A percentile compares a stretch with the other conserved stretches of the same genome.
These are phyloP conservation scores for Sycophila texana DNA, from an alignment of 2,888 invertebrate genomes.

Conservation along the genomic window DNA sequence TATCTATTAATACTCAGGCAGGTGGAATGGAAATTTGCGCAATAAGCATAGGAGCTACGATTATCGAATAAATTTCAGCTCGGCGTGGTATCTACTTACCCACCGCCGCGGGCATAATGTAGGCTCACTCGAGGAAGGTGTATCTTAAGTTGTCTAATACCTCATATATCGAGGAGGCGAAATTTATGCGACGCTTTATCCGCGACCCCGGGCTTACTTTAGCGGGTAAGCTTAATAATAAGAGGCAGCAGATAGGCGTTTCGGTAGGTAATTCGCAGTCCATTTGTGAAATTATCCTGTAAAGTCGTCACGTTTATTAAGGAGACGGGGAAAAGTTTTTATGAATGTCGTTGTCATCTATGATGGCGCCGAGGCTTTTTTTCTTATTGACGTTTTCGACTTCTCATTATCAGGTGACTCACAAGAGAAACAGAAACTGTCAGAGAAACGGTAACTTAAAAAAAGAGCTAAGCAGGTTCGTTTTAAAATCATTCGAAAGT, in stretches of 20 bases:
- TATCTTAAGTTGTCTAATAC: slow-evolving; percentile 40
- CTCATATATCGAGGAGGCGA: slow-evolving; percentile 38
- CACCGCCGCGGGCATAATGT: slow-evolving; percentile 44
- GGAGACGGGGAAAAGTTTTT: background rate
- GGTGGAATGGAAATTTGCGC: slow-evolving; percentile 20
- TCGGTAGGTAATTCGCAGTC: slow-evolving; percentile 39
- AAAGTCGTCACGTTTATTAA: background rate
- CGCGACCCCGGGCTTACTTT: background rate
- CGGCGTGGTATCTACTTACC: slow-evolving; percentile 21
- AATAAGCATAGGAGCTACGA: slow-evolving; percentile 4
- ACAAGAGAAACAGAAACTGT: no score
- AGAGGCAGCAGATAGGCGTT: slow-evolving; percentile 5
- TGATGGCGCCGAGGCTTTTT: slow-evolving; percentile 21
- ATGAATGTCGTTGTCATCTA: slow-evolving; percentile 18
- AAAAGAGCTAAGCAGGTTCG: no score
- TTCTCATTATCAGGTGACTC: background rate
- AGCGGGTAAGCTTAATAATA: slow-evolving; percentile 42
- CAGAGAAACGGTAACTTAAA: background rate
- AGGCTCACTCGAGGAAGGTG: slow-evolving; percentile 29
- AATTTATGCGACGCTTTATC: slow-evolving; percentile 47
- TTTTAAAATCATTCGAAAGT: no score
- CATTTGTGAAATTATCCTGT: slow-evolving; percentile 36
- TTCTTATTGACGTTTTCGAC: slow-evolving; percentile 1
- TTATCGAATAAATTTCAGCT: slow-evolving; percentile 40
- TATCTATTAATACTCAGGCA: background rate